Conservation (phyloP, 2,797 vertebrate species). For the Thalassophryne amazonica region DNA sequence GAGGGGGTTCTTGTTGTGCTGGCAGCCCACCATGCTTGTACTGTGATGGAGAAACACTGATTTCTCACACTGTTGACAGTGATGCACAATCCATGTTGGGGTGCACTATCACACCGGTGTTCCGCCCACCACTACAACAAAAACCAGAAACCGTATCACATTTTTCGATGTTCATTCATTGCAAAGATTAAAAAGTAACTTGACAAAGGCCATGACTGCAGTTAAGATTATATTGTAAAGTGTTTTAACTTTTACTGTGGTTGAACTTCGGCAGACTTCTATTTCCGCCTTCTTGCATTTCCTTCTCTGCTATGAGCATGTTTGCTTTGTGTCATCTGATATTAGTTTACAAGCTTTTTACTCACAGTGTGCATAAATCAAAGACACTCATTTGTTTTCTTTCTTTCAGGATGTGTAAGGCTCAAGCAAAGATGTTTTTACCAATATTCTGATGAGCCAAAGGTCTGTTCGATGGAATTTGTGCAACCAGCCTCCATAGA, state of each 20-base stretch:
- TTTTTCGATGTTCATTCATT: no score
- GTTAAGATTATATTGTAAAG: neutral
- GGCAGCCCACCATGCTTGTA: no score
- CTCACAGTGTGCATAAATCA: neutral
- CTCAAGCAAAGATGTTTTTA: conserved; percentile 39
- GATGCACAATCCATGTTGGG: no score
- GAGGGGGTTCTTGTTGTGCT: no score
- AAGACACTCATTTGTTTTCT: neutral
- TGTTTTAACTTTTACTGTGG: neutral
- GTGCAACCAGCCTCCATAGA: conserved; percentile 69
- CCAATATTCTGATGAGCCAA: conserved; percentile 80
- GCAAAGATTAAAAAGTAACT: neutral
- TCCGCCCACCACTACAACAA: no score
- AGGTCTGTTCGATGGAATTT: conserved; percentile 72
- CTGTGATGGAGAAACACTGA: no score
- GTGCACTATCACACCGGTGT: no score
- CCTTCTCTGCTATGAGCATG: neutral
- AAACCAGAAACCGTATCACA: no score
- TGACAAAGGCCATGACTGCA: neutral
- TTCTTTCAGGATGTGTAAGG: neutral
- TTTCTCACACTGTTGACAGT: no score
- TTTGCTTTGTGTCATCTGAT: conserved; percentile 10
- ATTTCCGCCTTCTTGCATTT: neutral
- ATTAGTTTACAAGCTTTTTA: conserved; percentile 15
- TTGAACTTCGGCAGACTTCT: neutral